These are phyloP conservation scores for Neotragus pygmaeus DNA, from an alignment of 2,113 vertebrate genomes.

Conservation along the genomic window DNA sequence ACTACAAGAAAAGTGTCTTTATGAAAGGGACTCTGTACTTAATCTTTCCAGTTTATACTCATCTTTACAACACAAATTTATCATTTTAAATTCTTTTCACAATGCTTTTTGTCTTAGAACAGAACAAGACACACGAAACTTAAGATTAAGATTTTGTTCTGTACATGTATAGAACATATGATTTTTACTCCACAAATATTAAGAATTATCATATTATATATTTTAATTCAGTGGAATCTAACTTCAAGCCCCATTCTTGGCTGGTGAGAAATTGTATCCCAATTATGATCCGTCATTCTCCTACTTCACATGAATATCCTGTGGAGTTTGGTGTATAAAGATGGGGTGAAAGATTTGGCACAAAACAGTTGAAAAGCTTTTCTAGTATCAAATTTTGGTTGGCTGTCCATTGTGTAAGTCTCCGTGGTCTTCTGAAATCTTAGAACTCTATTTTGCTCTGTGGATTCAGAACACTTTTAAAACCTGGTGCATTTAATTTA, in stretches of 20 bases:
- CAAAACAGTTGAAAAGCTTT: background rate
- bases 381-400: background rate
- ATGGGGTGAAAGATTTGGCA: background rate
- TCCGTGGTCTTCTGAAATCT: background rate
- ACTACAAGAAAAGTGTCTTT: background rate
- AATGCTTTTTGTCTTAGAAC: conserved; percentile 4
- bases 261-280: background rate
- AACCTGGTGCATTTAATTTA: background rate
- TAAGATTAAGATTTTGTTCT: background rate
- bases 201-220: background rate
- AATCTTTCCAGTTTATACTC: background rate
- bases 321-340: background rate
- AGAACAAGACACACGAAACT: background rate
- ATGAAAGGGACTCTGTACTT: background rate
- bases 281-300: background rate
- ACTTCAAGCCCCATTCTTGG: background rate
- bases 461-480: background rate
- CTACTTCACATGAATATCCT: background rate
- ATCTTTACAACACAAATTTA: background rate
- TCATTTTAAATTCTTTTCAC: background rate
- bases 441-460: background rate
- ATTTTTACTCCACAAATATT: background rate
- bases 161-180: background rate
- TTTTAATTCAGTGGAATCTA: background rate
- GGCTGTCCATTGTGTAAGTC: background rate